Conservation (phyloP, 2,113 vertebrate genomes). For the Anarrhichthys ocellatus region DNA sequence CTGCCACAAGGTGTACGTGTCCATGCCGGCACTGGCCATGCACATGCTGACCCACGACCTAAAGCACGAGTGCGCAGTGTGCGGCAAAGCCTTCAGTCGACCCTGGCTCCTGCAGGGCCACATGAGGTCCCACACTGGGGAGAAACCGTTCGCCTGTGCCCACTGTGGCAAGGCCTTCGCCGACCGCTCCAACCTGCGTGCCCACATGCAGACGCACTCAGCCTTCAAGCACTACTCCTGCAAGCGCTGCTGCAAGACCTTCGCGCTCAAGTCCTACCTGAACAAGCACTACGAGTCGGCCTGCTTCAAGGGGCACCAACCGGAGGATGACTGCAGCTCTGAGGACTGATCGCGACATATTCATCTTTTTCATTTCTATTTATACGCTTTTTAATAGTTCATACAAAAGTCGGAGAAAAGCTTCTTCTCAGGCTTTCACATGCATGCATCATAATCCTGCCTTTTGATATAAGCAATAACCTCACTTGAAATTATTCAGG, state of each 20-base stretch:
- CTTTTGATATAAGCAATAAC: conserved; percentile 71
- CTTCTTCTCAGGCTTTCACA: conserved; percentile 43
- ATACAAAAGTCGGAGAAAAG: conserved; percentile 16
- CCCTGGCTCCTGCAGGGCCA: conserved; percentile 94
- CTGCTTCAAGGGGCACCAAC: conserved; percentile 87
- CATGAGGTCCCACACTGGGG: conserved; percentile 92
- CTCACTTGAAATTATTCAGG: conserved; percentile 54
- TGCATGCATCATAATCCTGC: conserved; percentile 64
- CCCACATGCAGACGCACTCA: conserved; percentile 95
- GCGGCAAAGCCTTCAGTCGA: conserved; percentile 91
- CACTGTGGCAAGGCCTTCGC: conserved; percentile 93
- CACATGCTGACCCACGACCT: conserved; percentile 93
- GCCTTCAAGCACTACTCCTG: conserved; percentile 93
- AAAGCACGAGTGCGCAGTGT: conserved; percentile 90
- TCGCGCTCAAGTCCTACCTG: conserved; percentile 92
- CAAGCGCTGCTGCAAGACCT: conserved; percentile 90
- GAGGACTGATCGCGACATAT: conserved; percentile 72
- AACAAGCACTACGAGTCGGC: conserved; percentile 95
- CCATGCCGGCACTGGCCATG: conserved; percentile 94
- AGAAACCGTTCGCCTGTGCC: conserved; percentile 92
- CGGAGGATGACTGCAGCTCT: conserved; percentile 84
- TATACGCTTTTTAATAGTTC: conserved; percentile 23
- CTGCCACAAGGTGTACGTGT: conserved; percentile 91
- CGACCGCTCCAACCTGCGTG: conserved; percentile 92
- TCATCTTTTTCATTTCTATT: conserved; percentile 10